Percentiles rank a stretch among this genome's conserved stretches.
Evolutionary conservation across 2,113 vertebrate genomes (phyloP).

Genomic region (Myxocyprinus asiaticus): DNA sequence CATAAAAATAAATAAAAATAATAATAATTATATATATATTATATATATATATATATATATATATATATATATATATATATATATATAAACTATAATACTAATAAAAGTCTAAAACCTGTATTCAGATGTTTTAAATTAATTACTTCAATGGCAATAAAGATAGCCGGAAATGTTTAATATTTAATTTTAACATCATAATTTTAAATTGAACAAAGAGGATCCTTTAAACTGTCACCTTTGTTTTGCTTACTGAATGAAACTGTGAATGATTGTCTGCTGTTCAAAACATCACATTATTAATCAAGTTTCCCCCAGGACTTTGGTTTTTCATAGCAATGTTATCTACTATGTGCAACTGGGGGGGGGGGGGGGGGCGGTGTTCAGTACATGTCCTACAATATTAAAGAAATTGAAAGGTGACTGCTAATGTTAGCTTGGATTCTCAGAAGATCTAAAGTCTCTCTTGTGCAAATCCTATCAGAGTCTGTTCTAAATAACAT

Average conservation of each 20-base stretch:
- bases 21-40: too few relatives aligned
- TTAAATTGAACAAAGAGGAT: neutral
- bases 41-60: too few relatives aligned
- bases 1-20: too few relatives aligned
- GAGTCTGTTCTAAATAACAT: conserved; percentile 55
- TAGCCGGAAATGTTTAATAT: too few relatives aligned
- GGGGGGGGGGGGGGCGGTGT: neutral
- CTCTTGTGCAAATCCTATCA: conserved; percentile 45
- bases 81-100: neutral
- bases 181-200: too few relatives aligned
- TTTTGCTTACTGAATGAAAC: conserved; percentile 21
- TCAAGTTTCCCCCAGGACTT: conserved; percentile 58
- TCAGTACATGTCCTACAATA: neutral
- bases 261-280: conserved; percentile 51
- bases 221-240: neutral
- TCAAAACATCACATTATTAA: conserved; percentile 26
- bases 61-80: too few relatives aligned
- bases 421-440: too few relatives aligned
- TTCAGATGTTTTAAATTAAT: neutral
- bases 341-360: conserved; percentile 6
- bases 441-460: conserved; percentile 30
- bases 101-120: neutral
- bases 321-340: conserved; percentile 52
- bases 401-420: neutral
- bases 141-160: neutral